These are phyloP conservation scores for Sphenopsis melanotis DNA, from an alignment of 2,797 vertebrate genomes.

Conservation along the genomic window DNA sequence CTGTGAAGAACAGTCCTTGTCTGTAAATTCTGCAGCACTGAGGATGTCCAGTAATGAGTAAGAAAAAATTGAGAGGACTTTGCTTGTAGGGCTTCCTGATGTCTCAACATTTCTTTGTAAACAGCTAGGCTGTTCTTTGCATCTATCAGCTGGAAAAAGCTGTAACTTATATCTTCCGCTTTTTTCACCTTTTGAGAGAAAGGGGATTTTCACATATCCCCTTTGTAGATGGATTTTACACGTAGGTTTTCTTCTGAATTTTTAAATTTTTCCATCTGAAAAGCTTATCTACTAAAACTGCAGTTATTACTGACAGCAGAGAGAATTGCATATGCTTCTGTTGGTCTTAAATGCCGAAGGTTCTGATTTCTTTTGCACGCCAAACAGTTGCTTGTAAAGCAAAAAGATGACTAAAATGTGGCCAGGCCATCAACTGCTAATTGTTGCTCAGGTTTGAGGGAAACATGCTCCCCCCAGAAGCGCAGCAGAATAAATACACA, in stretches of 20 bases:
- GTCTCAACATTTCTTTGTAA: neutral
- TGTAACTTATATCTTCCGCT: neutral
- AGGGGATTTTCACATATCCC: neutral
- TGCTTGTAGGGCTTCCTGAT: neutral
- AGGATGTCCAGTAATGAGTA: neutral
- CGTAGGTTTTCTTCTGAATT: neutral
- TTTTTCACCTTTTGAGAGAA: neutral
- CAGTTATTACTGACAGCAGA: neutral
- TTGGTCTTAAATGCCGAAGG: neutral
- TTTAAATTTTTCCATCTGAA: neutral
- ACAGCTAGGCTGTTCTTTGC: neutral
- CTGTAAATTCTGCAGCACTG: neutral
- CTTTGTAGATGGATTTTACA: neutral
- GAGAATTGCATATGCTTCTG: neutral
- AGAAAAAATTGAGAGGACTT: neutral
- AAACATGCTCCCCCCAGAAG: neutral
- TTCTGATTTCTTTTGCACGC: slow-evolving; percentile 28
- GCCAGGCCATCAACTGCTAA: neutral
- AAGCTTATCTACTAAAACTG: neutral
- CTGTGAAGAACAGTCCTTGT: neutral
- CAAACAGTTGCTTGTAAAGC: slow-evolving; percentile 1
- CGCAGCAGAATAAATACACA: slow-evolving; percentile 24
- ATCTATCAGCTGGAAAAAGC: neutral
- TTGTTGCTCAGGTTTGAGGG: slow-evolving; percentile 26
- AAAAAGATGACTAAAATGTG: neutral